These are phyloP conservation scores for Crypturellus tataupa DNA, from an alignment of 2,797 vertebrate species.

Conservation along the genomic window DNA sequence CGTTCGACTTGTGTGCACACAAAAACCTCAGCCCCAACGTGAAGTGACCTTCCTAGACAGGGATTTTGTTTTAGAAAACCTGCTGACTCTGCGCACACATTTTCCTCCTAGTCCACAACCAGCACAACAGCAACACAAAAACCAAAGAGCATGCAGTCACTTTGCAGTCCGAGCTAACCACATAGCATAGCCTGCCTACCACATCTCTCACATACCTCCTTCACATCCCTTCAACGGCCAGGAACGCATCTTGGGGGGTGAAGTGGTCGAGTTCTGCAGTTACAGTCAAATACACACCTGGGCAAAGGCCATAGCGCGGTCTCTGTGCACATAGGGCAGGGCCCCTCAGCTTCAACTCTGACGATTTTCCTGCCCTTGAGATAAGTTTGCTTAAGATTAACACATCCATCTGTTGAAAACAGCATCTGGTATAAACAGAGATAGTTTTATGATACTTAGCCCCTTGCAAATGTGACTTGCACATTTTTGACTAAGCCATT, in stretches of 20 bases:
- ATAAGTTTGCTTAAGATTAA: background rate
- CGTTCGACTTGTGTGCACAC: background rate
- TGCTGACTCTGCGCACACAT: background rate
- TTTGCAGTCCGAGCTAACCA: background rate
- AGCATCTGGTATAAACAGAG: background rate
- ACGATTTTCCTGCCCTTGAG: background rate
- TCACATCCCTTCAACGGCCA: background rate
- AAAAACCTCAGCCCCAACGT: background rate
- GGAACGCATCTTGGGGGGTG: background rate
- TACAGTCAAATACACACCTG: conserved; percentile 8
- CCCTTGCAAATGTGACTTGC: background rate
- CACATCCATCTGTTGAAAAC: background rate
- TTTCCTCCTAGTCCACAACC: background rate
- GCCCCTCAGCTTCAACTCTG: background rate
- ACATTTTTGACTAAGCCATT: conserved; percentile 41
- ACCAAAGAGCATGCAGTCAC: background rate
- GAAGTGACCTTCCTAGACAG: conserved; percentile 41
- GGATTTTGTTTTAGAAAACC: background rate
- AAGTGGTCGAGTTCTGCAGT: conserved; percentile 22
- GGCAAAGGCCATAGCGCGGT: background rate
- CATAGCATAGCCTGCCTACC: no score
- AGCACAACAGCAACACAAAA: background rate
- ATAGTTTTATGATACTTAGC: background rate
- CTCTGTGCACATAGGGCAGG: background rate
- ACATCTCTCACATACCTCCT: background rate